phyloP scores from a whole-genome alignment of 2,113 vertebrate species.

The Eublepharis macularius region DNA sequence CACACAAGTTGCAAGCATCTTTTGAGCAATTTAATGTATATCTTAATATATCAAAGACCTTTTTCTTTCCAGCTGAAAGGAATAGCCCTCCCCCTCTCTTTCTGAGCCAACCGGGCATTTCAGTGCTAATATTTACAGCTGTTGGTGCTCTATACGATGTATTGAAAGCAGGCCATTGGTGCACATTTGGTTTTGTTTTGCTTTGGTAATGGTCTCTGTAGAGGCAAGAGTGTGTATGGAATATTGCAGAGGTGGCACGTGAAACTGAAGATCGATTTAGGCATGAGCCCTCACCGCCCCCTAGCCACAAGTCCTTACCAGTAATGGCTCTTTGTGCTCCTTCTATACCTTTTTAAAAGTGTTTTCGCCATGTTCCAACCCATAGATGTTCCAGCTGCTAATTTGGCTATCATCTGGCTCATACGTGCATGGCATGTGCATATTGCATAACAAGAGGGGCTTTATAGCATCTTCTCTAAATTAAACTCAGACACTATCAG shows the following conservation, averaged over 20 bases:
- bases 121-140: constrained; percentile 56
- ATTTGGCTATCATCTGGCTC: too few species aligned
- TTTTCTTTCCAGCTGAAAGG: constrained; percentile 57
- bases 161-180: background rate
- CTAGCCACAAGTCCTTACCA: background rate
- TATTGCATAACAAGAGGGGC: too few species aligned
- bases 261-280: background rate
- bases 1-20: constrained; percentile 65
- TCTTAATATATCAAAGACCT: constrained; percentile 59
- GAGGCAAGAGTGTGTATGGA: constrained; percentile 40
- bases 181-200: constrained; percentile 13
- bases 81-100: constrained; percentile 26
- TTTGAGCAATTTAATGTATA: constrained; percentile 62
- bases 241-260: constrained; percentile 11
- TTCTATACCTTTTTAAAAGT: background rate
- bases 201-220: constrained; percentile 42
- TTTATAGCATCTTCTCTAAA: background rate
- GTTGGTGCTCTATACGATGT: background rate
- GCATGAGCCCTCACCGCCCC: background rate
- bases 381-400: background rate
- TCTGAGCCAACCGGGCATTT: constrained; percentile 56
- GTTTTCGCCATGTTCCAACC: background rate
- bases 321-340: background rate
- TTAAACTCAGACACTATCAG: constrained; percentile 39
- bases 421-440: background rate